Conservation (phyloP, 1,140 invertebrate genomes). For the Papilio dardanus region DNA sequence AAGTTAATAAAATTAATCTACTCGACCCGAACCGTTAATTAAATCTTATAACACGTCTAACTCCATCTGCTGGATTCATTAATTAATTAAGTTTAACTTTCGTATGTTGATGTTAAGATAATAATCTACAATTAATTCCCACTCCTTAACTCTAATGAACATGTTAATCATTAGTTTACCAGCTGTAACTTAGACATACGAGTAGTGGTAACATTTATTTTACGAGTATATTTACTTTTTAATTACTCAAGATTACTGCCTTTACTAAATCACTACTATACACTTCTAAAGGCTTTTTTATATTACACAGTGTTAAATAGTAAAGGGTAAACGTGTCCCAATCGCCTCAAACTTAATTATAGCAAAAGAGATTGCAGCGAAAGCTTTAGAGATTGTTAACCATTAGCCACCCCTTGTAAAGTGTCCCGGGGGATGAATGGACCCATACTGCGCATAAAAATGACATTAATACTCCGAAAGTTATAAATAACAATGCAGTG, state of each 20-base stretch:
- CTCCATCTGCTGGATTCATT: not conserved
- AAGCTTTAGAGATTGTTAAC: not conserved
- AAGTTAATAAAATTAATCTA: not conserved
- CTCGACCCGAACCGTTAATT: not conserved
- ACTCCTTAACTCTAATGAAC: not conserved
- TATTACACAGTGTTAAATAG: not conserved
- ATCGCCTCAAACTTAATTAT: not conserved
- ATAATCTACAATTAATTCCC: conserved; percentile 3
- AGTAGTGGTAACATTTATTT: not conserved
- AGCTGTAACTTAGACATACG: not conserved
- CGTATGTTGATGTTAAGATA: not conserved
- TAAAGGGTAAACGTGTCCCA: not conserved
- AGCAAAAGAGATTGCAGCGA: not conserved
- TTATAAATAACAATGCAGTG: too few species aligned
- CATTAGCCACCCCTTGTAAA: not conserved
- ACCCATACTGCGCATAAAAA: not conserved
- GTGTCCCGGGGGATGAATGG: not conserved
- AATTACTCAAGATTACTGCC: too few species aligned
- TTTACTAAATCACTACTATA: not conserved
- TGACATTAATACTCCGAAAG: not conserved
- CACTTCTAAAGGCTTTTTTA: not conserved
- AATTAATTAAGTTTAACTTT: conserved; percentile 1
- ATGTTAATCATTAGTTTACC: not conserved
- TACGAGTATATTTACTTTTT: too few species aligned
- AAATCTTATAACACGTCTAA: not conserved